Base-by-base conservation (phyloP, 2,113 vertebrate species). In the Octodon degus region DNA sequence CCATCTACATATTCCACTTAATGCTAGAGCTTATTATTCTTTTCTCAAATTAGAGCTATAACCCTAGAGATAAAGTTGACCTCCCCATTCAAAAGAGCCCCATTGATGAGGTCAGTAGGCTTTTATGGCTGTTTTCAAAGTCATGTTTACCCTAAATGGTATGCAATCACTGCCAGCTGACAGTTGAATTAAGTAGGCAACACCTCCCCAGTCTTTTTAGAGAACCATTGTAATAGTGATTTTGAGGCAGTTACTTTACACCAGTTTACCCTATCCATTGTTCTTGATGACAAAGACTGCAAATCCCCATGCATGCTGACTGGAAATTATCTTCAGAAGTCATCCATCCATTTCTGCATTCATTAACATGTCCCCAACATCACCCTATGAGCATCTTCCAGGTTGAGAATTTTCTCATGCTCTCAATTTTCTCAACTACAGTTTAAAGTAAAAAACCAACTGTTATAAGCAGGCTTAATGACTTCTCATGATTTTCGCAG, bases 311-410 rank as follows among this genome's bases (percentile, higher is more conserved):
- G 34, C 79, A 65, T 58, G 47, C 4, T 47, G 40, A 14, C 60
- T 81, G 22, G 81, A 88, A 95, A 90, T 89, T 27, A 62, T 81
- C 50, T 93, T 47, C 70, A 65, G 62, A 93, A 82, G 55, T 43
- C 22, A 68, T n/a, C 40, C 50, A 60, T 88, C 60, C 67, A 53
- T 93, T 89, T 92, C 47, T 37, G 22, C 27, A 58, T 58, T 32
- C 12, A 58, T 89, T 86, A 70, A 68, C 84, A 87, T 22, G 14
- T 30, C 24, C 19, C 58, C 8, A 9, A 43, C 43, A 50, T 72
- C 13, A 47, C 79, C 12, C 62, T 70, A 63, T 89, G 34, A 80
- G 86, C 58, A 76, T 43, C 24, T 50, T 85, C 74, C 74, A 85
- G 16, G 9, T 27, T 79, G 63, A 72, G 81, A 86, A 81, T 50